phyloP scores from a whole-genome alignment of 1,140 invertebrate genomes.

The Drosophila grimshawi region DNA sequence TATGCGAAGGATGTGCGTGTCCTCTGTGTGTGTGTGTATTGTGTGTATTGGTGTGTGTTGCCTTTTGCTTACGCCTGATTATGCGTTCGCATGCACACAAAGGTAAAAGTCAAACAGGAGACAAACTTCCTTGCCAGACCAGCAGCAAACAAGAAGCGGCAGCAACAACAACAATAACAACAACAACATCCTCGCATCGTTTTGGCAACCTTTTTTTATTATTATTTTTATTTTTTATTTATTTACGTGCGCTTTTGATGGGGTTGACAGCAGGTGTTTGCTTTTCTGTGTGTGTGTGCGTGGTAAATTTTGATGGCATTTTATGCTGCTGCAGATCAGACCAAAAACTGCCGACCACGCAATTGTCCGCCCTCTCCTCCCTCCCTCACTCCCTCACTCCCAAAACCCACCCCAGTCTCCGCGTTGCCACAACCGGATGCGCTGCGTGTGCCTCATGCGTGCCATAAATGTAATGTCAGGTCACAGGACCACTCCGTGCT shows the following conservation, averaged over 20 bases:
- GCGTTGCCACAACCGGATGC: not conserved
- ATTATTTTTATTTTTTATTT: slow-evolving; percentile 61
- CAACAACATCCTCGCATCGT: slow-evolving; percentile 18
- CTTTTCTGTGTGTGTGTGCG: slow-evolving; percentile 30
- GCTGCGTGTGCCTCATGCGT: slow-evolving; percentile 45
- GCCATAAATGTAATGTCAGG: slow-evolving; percentile 62
- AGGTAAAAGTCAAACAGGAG: slow-evolving; percentile 77
- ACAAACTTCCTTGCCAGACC: slow-evolving; percentile 62
- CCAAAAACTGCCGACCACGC: slow-evolving; percentile 46
- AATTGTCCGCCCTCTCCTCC: slow-evolving; percentile 1
- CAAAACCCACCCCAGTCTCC: too few species aligned
- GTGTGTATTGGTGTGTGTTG: slow-evolving; percentile 27
- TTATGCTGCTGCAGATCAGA: slow-evolving; percentile 68
- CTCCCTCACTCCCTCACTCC: not conserved
- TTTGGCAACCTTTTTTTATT: slow-evolving; percentile 59
- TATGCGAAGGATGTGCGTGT: slow-evolving; percentile 50
- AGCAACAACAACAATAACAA: slow-evolving; percentile 18
- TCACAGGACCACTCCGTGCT: slow-evolving; percentile 6
- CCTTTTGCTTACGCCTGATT: slow-evolving; percentile 70
- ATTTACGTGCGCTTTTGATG: slow-evolving; percentile 71
- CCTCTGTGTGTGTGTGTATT: slow-evolving; percentile 15
- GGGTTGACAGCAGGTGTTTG: slow-evolving; percentile 73
- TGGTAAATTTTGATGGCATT: slow-evolving; percentile 71
- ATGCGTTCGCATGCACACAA: slow-evolving; percentile 82
- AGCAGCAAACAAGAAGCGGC: slow-evolving; percentile 23